Evolutionary conservation across 2,797 vertebrate genomes (phyloP).

Genomic region (Alcedo atthis): DNA sequence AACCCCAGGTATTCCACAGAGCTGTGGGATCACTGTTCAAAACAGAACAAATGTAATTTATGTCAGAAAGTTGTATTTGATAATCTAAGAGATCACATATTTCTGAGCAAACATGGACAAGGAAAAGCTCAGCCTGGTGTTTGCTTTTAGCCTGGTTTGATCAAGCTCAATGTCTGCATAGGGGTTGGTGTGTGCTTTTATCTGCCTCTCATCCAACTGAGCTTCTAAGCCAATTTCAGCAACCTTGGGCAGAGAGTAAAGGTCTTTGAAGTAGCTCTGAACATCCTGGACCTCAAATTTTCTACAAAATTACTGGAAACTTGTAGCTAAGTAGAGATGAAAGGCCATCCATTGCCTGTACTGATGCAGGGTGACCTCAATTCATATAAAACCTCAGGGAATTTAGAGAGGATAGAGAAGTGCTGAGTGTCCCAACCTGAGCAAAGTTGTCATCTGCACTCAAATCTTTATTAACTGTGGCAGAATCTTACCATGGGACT

Average conservation of each 20-base stretch:
- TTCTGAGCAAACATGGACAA: neutral
- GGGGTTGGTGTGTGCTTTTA: neutral
- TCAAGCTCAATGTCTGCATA: neutral
- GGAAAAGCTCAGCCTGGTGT: neutral
- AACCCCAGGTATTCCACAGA: neutral
- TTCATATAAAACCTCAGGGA: neutral
- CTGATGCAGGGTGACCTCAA: neutral
- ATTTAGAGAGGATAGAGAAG: neutral
- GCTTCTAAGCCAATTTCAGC: neutral
- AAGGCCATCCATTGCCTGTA: neutral
- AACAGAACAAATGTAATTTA: neutral
- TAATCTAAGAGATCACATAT: neutral
- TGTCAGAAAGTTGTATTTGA: neutral
- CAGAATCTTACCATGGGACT: neutral
- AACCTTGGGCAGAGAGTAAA: neutral
- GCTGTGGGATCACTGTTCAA: neutral
- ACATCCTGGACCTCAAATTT: neutral
- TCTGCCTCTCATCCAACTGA: neutral
- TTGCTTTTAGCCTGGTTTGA: neutral
- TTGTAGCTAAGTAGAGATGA: constrained; percentile 1
- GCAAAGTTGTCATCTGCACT: neutral
- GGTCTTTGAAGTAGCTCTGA: constrained; percentile 14
- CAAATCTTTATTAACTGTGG: neutral
- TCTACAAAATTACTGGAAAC: constrained; percentile 10
- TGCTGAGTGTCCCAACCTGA: neutral